Percentiles rank a stretch among this genome's conserved stretches.
Conservation (phyloP, 2,113 vertebrate genomes). For the Labrus mixtus region DNA sequence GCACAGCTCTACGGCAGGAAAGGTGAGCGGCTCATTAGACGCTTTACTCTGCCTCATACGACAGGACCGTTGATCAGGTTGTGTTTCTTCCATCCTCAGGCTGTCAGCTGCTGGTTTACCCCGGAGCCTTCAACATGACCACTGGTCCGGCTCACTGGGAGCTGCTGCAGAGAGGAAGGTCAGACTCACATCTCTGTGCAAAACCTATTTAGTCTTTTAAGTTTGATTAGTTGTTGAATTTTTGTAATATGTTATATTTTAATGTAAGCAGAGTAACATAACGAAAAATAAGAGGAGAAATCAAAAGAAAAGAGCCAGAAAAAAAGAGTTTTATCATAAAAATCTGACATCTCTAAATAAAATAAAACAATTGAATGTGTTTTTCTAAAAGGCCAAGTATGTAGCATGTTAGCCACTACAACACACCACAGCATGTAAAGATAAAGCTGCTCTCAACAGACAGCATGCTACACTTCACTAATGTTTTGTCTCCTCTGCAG, state of each 20-base stretch:
- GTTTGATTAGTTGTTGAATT: neutral
- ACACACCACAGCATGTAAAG: too few relatives aligned
- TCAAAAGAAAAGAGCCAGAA: too few relatives aligned
- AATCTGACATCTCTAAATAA: too few relatives aligned
- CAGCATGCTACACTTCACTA: too few relatives aligned
- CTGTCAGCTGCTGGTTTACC: constrained; percentile 95
- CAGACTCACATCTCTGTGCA: constrained; percentile 50
- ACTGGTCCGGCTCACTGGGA: constrained; percentile 98
- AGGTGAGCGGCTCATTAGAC: constrained; percentile 81
- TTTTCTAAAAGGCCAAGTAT: too few relatives aligned
- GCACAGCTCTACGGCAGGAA: constrained; percentile 93
- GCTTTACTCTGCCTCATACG: fast-evolving
- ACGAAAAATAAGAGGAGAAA: too few relatives aligned
- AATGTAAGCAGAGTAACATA: too few relatives aligned
- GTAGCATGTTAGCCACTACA: too few relatives aligned
- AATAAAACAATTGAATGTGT: too few relatives aligned
- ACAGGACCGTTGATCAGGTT: neutral
- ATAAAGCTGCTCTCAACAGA: too few relatives aligned
- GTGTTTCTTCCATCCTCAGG: constrained; percentile 76
- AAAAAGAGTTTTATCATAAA: too few relatives aligned
- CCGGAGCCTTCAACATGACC: constrained; percentile 97
- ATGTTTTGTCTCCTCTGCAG: constrained; percentile 68
- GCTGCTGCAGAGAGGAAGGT: constrained; percentile 93
- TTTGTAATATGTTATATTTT: too few relatives aligned
- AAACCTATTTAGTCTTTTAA: neutral